Evolutionary conservation across 2,113 vertebrate genomes (phyloP).

Genomic region (Glaucomys volans): DNA sequence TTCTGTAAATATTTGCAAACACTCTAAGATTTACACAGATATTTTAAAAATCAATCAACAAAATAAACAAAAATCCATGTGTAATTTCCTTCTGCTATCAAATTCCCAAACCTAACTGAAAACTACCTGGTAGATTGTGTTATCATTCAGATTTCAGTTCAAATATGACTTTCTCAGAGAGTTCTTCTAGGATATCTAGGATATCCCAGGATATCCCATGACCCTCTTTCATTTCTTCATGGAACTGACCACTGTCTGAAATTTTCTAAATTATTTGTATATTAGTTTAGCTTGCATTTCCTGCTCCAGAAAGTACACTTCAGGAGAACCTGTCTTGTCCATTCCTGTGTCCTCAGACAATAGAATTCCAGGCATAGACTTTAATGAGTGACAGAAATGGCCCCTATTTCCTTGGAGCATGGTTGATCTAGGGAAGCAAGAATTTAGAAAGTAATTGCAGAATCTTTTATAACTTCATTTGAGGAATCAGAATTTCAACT

Average conservation of each 20-base stretch:
- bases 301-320: background rate
- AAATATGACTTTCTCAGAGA: background rate
- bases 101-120: background rate
- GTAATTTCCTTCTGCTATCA: background rate
- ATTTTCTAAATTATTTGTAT: background rate
- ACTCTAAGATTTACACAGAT: background rate
- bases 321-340: background rate
- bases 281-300: conserved; percentile 4
- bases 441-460: conserved; percentile 9
- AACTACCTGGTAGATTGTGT: background rate
- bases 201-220: background rate
- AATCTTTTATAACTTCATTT: conserved; percentile 42
- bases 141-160: background rate
- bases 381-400: background rate
- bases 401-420: background rate
- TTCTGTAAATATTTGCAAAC: background rate
- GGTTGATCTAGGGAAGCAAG: background rate
- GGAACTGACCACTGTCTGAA: background rate
- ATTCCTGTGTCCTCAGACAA: background rate
- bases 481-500: background rate
- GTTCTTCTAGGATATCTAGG: background rate
- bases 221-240: background rate
- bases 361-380: background rate
- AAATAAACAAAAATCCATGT: background rate
- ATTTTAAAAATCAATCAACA: background rate